Conservation (phyloP, 2,797 vertebrate genomes). For the Rhinatrema bivittatum region DNA sequence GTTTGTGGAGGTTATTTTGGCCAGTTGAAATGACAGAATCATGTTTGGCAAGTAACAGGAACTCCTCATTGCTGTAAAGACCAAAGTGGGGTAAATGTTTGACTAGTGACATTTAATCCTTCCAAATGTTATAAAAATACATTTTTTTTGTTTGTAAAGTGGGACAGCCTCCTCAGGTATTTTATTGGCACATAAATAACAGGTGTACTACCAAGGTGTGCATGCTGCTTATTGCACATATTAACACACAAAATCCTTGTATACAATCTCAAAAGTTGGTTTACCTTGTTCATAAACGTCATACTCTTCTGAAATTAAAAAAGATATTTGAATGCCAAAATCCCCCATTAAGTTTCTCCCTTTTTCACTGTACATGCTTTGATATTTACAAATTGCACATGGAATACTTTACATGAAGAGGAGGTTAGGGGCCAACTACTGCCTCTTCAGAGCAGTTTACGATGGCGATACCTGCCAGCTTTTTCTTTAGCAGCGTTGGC, state of each 20-base stretch:
- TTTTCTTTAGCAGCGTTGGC: slow-evolving; percentile 67
- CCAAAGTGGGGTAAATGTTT: too few species aligned
- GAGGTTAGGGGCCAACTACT: too few species aligned
- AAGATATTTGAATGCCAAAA: slow-evolving; percentile 74
- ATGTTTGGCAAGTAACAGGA: too few species aligned
- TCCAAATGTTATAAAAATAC: too few species aligned
- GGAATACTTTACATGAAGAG: not conserved
- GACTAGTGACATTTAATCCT: too few species aligned
- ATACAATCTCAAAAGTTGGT: slow-evolving; percentile 8
- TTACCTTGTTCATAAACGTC: slow-evolving; percentile 48
- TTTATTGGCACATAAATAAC: slow-evolving; percentile 55
- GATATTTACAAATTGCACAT: slow-evolving; percentile 41
- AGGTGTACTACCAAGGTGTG: slow-evolving; percentile 52
- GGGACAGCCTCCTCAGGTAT: slow-evolving; percentile 40
- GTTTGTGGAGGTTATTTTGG: too few species aligned
- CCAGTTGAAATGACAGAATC: too few species aligned
- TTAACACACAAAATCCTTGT: slow-evolving; percentile 40
- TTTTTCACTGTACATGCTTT: slow-evolving; percentile 56
- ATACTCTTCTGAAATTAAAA: slow-evolving; percentile 71
- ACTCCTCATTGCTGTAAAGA: too few species aligned
- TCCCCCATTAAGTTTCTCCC: slow-evolving; percentile 45
- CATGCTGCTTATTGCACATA: slow-evolving; percentile 67
- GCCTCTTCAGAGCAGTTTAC: slow-evolving; percentile 73
- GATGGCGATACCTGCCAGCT: slow-evolving; percentile 63
- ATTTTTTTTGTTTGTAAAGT: slow-evolving; percentile 13